phyloP scores from a whole-genome alignment of 2,113 vertebrate species.

The Gnathonemus echidnorhynchus region DNA sequence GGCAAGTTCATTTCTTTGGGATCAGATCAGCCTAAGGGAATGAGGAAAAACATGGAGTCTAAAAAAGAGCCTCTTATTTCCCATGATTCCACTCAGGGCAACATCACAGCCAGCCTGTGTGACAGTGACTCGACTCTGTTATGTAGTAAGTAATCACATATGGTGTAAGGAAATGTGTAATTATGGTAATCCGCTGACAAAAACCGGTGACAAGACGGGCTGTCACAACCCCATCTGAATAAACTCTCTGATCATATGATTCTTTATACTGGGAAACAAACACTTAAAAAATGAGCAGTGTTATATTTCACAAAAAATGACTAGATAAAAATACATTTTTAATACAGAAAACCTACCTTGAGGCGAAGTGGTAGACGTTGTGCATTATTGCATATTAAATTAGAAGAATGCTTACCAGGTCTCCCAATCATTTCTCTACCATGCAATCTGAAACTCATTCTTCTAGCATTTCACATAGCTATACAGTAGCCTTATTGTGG shows the following conservation, averaged over 20 bases:
- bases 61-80: background rate
- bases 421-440: background rate
- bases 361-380: background rate
- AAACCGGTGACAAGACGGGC: background rate
- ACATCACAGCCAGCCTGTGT: background rate
- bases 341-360: background rate
- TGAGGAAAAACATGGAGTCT: background rate
- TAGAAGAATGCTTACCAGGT: background rate
- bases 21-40: background rate
- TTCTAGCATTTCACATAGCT: background rate
- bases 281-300: background rate
- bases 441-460: background rate
- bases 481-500: background rate
- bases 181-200: constrained; percentile 8
- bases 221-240: constrained; percentile 11
- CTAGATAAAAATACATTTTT: constrained; percentile 10
- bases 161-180: constrained; percentile 7
- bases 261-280: background rate
- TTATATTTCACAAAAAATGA: background rate
- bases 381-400: background rate
- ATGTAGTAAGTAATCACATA: background rate
- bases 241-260: background rate
- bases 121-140: background rate
- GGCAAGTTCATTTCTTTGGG: background rate
- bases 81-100: background rate